A percentile compares a stretch with the other conserved stretches of the same genome.
phyloP scores from a whole-genome alignment of 2,113 vertebrate species.

The Tretioscincus oriximinensis region DNA sequence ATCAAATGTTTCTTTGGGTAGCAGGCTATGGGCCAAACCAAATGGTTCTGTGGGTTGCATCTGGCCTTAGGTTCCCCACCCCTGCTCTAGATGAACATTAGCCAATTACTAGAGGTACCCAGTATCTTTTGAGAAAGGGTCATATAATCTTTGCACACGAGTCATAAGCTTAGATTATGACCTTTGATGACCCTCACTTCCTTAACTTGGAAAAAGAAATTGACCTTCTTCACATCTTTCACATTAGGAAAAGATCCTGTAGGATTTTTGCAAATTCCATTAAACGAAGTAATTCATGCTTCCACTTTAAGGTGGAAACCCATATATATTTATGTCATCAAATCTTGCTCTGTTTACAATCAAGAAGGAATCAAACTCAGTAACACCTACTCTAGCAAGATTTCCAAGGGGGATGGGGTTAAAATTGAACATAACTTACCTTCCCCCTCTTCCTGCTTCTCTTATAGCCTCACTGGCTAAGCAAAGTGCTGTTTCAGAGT shows the following conservation, averaged over 20 bases:
- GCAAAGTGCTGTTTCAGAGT: slow-evolving; percentile 78
- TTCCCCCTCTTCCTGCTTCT: slow-evolving; percentile 85
- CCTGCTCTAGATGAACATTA: no score
- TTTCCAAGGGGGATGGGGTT: background rate
- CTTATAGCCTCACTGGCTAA: slow-evolving; percentile 81
- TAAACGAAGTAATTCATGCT: background rate
- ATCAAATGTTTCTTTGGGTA: no score
- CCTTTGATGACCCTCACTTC: background rate
- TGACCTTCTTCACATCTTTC: background rate
- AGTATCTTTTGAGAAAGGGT: background rate
- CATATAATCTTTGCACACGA: background rate
- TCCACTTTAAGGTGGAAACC: background rate
- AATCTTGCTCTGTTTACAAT: background rate
- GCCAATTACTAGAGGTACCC: background rate
- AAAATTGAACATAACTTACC: slow-evolving; percentile 69
- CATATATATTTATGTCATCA: background rate
- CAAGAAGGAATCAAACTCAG: background rate
- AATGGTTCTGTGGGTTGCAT: no score
- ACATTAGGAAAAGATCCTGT: background rate
- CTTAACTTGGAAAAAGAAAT: background rate
- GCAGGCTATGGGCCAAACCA: no score
- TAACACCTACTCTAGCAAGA: background rate
- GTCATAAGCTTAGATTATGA: background rate
- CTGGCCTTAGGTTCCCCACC: no score
- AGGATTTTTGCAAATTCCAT: background rate